These are phyloP conservation scores for Hydractinia echinata DNA, from an alignment of 30 jellyfish, hydroid and myxozoan species.

Conservation along the genomic window DNA sequence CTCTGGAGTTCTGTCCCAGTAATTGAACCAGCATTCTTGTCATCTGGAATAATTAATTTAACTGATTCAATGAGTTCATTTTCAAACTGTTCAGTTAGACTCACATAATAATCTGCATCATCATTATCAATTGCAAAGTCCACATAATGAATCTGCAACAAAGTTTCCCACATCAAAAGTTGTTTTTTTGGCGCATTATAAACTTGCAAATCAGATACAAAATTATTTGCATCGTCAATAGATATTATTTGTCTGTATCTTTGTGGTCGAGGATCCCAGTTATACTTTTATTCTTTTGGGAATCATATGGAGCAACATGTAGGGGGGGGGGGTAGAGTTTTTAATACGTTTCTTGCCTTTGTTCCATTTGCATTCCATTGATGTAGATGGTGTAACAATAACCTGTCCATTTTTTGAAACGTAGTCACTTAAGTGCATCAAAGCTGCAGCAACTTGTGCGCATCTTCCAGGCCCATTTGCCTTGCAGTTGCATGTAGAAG, in stretches of 20 bases:
- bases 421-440: slow-evolving; percentile 13
- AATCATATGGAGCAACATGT: slow-evolving; percentile 21
- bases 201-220: neutral
- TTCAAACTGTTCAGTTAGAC: neutral
- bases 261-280: slow-evolving; percentile 50
- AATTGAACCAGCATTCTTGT: slow-evolving; percentile 4
- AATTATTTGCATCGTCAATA: neutral
- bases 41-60: neutral
- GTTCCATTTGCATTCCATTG: slow-evolving; percentile 55
- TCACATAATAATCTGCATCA: neutral
- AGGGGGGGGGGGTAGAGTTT: slow-evolving; percentile 25
- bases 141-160: slow-evolving; percentile 18
- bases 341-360: slow-evolving; percentile 44
- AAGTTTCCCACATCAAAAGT: slow-evolving; percentile 48
- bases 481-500: slow-evolving; percentile 34
- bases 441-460: slow-evolving; percentile 54
- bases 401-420: neutral
- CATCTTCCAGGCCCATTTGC: slow-evolving; percentile 46
- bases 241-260: neutral
- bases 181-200: neutral
- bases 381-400: slow-evolving; percentile 35
- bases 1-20: slow-evolving; percentile 52
- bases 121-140: slow-evolving; percentile 11
- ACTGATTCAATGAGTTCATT: neutral
- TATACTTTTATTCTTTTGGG: slow-evolving; percentile 23